A percentile compares a stretch with the other conserved stretches of the same genome.
Evolutionary conservation across 2,888 invertebrate genomes (phyloP).

Genomic region (Masnerella sp.): DNA sequence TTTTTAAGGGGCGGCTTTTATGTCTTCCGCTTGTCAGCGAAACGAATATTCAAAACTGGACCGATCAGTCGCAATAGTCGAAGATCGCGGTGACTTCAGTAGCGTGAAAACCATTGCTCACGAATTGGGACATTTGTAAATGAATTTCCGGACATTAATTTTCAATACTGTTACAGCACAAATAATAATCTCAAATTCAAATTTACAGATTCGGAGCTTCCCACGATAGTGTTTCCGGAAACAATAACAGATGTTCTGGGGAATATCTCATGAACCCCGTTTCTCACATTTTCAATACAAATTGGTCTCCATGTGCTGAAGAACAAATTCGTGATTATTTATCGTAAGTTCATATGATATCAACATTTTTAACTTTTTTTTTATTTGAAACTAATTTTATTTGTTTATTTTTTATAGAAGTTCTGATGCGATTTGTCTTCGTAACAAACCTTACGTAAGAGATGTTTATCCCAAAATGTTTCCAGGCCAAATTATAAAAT

Average conservation of each 20-base stretch:
- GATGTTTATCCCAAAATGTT: neutral
- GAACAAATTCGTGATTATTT: no score
- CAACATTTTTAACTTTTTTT: no score
- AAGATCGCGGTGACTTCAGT: neutral
- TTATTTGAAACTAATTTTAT: no score
- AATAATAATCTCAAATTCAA: neutral
- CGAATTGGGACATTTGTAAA: slow-evolving; percentile 10
- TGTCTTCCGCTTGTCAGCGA: neutral
- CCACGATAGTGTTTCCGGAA: neutral
- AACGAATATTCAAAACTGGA: neutral
- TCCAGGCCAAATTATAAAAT: neutral
- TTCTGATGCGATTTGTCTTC: neutral
- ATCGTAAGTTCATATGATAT: no score
- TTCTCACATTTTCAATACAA: neutral
- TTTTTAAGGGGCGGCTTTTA: neutral
- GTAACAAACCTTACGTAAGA: neutral
- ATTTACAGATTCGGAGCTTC: neutral
- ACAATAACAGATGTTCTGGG: neutral
- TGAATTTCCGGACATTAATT: neutral
- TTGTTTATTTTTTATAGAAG: neutral
- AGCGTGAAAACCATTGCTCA: neutral
- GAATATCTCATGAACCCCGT: no score
- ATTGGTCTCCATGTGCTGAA: neutral
- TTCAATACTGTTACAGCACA: no score
- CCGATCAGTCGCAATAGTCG: neutral